These are phyloP conservation scores for Linyphia triangularis DNA, from an alignment of 2,888 invertebrate genomes.

Conservation along the genomic window DNA sequence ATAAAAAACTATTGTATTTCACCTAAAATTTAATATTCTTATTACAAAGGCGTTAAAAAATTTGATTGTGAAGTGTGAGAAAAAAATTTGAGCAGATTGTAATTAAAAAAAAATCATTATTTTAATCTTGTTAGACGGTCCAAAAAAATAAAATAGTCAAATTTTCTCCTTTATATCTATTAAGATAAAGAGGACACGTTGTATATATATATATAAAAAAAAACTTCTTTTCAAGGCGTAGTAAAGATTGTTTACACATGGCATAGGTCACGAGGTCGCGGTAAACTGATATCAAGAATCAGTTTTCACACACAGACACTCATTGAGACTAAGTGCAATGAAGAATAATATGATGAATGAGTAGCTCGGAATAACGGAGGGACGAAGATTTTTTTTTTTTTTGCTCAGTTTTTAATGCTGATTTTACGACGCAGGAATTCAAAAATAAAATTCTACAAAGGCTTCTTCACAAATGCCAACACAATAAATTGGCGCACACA, in stretches of 20 bases:
- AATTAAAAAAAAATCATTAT: too few relatives aligned
- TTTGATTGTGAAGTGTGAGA: too few relatives aligned
- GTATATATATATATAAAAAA: neutral
- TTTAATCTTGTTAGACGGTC: neutral
- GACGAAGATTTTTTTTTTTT: neutral
- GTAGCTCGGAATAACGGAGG: neutral
- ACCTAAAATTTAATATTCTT: neutral
- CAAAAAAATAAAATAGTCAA: neutral
- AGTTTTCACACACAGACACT: constrained; percentile 40
- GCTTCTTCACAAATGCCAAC: neutral
- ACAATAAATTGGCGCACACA: too few relatives aligned
- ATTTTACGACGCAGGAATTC: neutral
- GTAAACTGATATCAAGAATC: constrained; percentile 54
- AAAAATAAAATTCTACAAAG: neutral
- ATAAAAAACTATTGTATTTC: too few relatives aligned
- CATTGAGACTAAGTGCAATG: neutral
- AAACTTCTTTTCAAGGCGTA: neutral
- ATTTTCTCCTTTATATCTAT: neutral
- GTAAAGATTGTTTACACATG: constrained; percentile 62
- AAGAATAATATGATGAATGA: constrained; percentile 17
- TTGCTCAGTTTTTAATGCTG: neutral
- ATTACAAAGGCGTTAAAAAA: neutral
- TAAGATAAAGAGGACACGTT: neutral
- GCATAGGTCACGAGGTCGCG: constrained; percentile 45
- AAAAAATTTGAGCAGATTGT: too few relatives aligned